These are phyloP conservation scores for Aelia acuminata DNA, from an alignment of 2,888 invertebrate genomes.

Conservation along the genomic window DNA sequence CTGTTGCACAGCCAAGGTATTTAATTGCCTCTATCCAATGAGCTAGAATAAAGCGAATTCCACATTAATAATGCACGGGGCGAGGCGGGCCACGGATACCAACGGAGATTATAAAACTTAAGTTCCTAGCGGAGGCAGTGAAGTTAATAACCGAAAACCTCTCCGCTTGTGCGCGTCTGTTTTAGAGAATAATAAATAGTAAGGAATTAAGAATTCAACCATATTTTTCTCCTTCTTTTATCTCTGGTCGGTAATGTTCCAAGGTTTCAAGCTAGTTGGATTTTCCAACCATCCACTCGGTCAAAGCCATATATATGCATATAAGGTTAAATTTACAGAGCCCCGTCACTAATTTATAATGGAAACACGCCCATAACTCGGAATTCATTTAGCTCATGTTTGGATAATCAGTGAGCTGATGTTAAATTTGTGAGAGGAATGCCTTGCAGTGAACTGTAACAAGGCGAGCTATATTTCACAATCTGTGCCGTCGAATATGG, in stretches of 20 bases:
- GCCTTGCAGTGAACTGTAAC: neutral
- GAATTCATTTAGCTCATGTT: conserved; percentile 37
- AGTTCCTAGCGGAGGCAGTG: neutral
- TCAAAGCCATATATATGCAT: neutral
- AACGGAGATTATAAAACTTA: neutral
- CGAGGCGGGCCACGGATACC: neutral
- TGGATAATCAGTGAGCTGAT: conserved; percentile 32
- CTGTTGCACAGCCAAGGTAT: neutral
- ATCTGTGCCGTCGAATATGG: neutral
- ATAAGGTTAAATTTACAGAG: neutral
- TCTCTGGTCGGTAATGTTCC: conserved; percentile 1
- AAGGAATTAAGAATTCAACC: conserved; percentile 43
- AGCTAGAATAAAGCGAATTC: conserved; percentile 17
- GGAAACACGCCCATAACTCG: neutral
- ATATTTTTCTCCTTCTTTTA: conserved; percentile 23
- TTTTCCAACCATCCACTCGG: neutral
- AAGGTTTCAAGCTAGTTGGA: neutral
- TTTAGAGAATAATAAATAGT: conserved; percentile 22
- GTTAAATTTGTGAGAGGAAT: conserved; percentile 21
- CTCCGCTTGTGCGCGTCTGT: neutral
- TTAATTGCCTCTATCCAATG: conserved; percentile 19
- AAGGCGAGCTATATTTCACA: conserved; percentile 16
- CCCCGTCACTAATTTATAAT: neutral
- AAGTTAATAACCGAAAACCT: neutral
- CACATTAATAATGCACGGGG: conserved; percentile 19